phyloP scores from a whole-genome alignment of 2,113 vertebrate genomes.

The Vulpes lagopus region DNA sequence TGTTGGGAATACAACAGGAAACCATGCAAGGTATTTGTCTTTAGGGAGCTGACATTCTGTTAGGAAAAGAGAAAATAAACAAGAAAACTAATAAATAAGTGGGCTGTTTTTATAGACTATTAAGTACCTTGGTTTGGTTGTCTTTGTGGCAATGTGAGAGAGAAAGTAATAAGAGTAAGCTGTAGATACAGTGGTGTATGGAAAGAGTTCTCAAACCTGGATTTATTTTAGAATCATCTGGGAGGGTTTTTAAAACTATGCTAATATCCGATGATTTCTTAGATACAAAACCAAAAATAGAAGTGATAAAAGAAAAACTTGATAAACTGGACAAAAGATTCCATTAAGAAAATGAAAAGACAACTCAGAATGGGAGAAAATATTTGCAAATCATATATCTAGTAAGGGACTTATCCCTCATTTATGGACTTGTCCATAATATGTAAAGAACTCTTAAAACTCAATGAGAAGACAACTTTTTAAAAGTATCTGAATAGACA shows the following conservation, averaged over 20 bases:
- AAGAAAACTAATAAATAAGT: not conserved
- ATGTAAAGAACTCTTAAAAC: not conserved
- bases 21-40: not conserved
- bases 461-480: not conserved
- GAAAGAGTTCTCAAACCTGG: not conserved
- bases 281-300: not conserved
- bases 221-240: not conserved
- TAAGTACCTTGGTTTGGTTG: not conserved
- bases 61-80: not conserved
- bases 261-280: not conserved
- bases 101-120: not conserved
- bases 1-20: not conserved
- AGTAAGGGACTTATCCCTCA: not conserved
- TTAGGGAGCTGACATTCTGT: not conserved
- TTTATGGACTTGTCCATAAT: not conserved
- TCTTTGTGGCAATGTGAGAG: not conserved
- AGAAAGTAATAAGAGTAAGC: not conserved
- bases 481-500: not conserved
- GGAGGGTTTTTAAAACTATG: not conserved
- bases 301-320: not conserved
- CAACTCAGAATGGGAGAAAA: not conserved
- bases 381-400: not conserved
- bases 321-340: not conserved
- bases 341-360: not conserved
- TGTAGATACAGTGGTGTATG: not conserved